Conservation (phyloP, 2,113 vertebrate species). For the Saimiri boliviensis region DNA sequence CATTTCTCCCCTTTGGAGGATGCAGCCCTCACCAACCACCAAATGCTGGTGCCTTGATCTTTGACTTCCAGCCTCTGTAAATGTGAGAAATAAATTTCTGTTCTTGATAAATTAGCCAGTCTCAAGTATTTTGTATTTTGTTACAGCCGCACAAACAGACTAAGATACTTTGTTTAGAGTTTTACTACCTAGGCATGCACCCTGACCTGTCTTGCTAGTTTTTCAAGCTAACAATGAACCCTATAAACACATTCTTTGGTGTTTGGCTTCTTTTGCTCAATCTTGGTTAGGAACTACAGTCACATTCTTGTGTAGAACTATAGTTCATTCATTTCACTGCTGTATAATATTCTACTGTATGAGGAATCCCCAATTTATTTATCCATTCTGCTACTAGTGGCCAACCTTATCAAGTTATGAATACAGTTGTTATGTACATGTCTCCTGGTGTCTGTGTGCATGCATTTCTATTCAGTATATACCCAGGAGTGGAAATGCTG, state of each 20-base stretch:
- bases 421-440: rapidly evolving
- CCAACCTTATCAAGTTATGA: rapidly evolving
- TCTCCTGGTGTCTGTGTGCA: rapidly evolving
- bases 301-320: neutral
- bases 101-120: neutral
- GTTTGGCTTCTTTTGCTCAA: neutral
- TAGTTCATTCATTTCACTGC: rapidly evolving
- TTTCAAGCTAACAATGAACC: neutral
- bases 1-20: neutral
- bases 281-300: too few relatives aligned
- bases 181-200: neutral
- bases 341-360: rapidly evolving
- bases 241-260: rapidly evolving
- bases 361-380: too few relatives aligned
- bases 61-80: neutral
- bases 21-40: neutral
- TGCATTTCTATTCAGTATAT: too few relatives aligned
- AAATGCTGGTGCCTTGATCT: neutral
- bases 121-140: neutral
- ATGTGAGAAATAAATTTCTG: neutral
- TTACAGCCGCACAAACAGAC: neutral
- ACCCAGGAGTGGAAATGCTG: neutral
- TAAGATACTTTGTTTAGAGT: neutral
- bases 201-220: neutral
- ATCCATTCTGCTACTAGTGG: neutral